A percentile compares a stretch with the other conserved stretches of the same genome.
These are phyloP conservation scores for Sitta europaea DNA, from an alignment of 2,113 vertebrate genomes.

Conservation along the genomic window DNA sequence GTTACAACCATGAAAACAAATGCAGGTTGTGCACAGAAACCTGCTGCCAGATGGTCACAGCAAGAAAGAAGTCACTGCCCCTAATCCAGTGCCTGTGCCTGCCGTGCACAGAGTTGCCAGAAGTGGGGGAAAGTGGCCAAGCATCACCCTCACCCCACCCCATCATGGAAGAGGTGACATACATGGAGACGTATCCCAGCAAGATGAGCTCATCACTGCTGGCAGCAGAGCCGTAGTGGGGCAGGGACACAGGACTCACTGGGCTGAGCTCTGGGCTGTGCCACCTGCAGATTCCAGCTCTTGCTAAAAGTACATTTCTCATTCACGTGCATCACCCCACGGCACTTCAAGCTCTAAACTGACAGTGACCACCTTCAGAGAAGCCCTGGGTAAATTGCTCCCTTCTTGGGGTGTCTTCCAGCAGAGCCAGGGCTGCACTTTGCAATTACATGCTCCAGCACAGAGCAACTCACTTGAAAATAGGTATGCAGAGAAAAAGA, in stretches of 20 bases:
- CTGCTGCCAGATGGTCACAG: neutral
- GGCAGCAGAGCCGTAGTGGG: neutral
- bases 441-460: neutral
- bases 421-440: neutral
- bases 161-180: rapidly evolving
- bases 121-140: neutral
- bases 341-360: neutral
- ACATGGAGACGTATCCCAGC: neutral
- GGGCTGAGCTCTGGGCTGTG: neutral
- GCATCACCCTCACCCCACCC: neutral
- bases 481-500: neutral
- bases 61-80: neutral
- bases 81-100: neutral
- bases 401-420: neutral
- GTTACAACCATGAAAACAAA: neutral
- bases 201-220: rapidly evolving
- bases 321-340: rapidly evolving
- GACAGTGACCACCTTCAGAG: neutral
- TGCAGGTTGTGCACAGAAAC: neutral
- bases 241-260: neutral
- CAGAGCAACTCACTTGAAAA: neutral
- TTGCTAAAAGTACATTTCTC: neutral
- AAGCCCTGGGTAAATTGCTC: rapidly evolving
- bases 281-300: neutral
- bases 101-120: neutral